These are phyloP conservation scores for Cavia aperea DNA, from an alignment of 2,113 vertebrate genomes.

Conservation along the genomic window DNA sequence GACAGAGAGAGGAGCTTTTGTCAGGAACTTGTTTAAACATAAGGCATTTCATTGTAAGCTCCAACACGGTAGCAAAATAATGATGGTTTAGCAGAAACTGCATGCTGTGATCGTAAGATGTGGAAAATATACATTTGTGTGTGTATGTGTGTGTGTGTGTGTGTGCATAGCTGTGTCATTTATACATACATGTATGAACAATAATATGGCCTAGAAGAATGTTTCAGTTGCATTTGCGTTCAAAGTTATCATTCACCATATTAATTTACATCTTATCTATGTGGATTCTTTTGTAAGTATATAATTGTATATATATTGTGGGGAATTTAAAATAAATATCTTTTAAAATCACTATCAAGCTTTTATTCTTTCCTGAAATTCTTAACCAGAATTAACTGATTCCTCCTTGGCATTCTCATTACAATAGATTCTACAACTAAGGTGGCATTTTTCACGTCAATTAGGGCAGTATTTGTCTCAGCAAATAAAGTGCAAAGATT, in stretches of 20 bases:
- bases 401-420: neutral
- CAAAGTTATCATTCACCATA: neutral
- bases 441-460: neutral
- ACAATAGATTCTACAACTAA: no score
- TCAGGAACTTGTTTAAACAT: neutral
- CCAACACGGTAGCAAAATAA: neutral
- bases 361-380: slow-evolving; percentile 3
- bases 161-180: neutral
- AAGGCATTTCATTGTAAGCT: slow-evolving; percentile 11
- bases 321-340: neutral
- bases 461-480: neutral
- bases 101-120: neutral
- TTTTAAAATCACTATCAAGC: neutral
- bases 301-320: neutral
- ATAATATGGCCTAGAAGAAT: neutral
- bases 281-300: neutral
- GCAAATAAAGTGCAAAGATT: neutral
- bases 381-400: neutral
- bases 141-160: neutral
- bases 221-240: neutral
- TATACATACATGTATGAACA: neutral
- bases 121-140: neutral
- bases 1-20: neutral
- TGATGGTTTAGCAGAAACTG: neutral
- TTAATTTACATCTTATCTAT: neutral